These are phyloP conservation scores for Laterallus jamaicensis DNA, from an alignment of 2,113 vertebrate species.

Conservation along the genomic window DNA sequence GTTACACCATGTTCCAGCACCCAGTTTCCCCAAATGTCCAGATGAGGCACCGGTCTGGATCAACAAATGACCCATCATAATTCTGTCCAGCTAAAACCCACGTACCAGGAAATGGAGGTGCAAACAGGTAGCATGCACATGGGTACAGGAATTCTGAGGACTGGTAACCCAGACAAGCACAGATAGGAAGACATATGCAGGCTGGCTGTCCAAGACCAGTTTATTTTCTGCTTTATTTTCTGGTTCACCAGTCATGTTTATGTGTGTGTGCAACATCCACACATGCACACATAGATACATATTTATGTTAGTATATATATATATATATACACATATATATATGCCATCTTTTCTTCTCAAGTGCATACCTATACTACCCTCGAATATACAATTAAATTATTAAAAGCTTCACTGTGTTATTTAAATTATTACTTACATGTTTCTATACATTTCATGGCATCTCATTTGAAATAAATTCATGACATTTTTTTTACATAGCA, in stretches of 20 bases:
- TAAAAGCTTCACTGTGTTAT: background rate
- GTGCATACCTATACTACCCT: background rate
- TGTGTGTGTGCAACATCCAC: background rate
- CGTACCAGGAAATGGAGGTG: background rate
- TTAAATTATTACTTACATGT: background rate
- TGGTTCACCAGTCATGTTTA: background rate
- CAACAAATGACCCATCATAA: background rate
- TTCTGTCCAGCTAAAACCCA: background rate
- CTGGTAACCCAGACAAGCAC: background rate
- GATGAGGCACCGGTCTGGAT: background rate
- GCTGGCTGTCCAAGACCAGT: background rate
- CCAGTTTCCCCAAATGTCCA: background rate
- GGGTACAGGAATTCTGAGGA: background rate
- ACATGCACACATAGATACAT: background rate
- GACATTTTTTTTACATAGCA: background rate
- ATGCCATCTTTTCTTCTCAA: background rate
- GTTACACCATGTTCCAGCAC: background rate
- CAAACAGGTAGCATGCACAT: background rate
- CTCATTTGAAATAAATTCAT: background rate
- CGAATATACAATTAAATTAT: background rate
- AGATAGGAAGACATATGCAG: background rate
- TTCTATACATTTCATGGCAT: background rate
- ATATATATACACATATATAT: rapidly evolving
- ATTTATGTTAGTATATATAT: background rate
- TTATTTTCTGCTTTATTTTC: background rate